Evolutionary conservation across 2,113 vertebrate species (phyloP), one percentile per base, ranked within the genome.

Genomic region (Helogale parvula): DNA sequence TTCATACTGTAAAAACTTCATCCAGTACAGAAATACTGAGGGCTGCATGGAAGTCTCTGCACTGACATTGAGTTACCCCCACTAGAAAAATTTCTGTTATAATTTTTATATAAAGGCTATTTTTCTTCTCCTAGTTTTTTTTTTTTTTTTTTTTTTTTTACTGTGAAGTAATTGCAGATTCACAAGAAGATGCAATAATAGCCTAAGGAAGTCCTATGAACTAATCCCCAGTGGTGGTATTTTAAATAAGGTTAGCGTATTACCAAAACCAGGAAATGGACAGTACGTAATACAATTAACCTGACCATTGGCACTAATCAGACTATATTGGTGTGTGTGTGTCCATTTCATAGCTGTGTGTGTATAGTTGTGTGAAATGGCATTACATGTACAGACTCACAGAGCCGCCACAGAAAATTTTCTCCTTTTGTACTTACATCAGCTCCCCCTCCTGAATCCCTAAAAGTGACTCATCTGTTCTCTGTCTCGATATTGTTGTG

Each of bases 361-460:
- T 47, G 10, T 72, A 4, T 29, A 45, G 38, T 65, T 63, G 15
- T 47, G 54, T 90, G 33, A 45, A 66, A 45, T 63, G 79, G 41
- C 29, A 11, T 31, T 52, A 7, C 7, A 7, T 27, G 3, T 14
- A 12, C 15, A 29, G 2, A 57, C 69, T 74, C 33, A 16, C 0
- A 16, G 7, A 33, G 90, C 45, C 7, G 17, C n/a, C 76, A 80
- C 27, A 19, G 23, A 0, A 2, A 52, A 68, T 27, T 16, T 5
- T 65, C 23, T 29, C 9, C 3, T 13, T 41, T 8, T 9, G 3
- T 15, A 13, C 1, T 12, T 17, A 3, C 1, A 19, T 10, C 12
- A 27, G 0, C 16, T 76, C 25, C 29, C 29, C 25, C 15, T 47
- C 25, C 17, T 12, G 14, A n/a, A 25, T 66, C 29, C 19, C 16